Percentiles rank a stretch among this genome's conserved stretches.
Conservation (phyloP, 1,140 invertebrate species). For the Heterodera schachtii region DNA sequence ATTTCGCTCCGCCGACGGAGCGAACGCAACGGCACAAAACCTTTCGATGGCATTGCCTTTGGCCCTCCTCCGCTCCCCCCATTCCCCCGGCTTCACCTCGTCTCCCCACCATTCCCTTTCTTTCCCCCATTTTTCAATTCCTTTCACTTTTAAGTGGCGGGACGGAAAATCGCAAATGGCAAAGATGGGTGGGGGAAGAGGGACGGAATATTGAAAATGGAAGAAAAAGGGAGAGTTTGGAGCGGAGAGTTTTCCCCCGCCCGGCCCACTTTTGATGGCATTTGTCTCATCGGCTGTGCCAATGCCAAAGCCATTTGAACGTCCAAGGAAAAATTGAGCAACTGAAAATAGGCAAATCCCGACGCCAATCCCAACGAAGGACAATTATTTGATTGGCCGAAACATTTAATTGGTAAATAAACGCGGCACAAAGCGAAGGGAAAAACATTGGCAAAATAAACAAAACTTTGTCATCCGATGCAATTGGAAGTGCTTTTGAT, state of each 20-base stretch:
- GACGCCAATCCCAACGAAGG: too few relatives aligned
- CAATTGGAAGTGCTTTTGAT: background rate
- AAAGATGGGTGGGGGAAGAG: conserved; percentile 4
- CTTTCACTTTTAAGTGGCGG: background rate
- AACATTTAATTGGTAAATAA: background rate
- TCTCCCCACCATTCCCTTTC: too few relatives aligned
- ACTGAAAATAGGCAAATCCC: background rate
- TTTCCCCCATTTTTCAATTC: background rate
- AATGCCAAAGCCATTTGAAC: conserved; percentile 4
- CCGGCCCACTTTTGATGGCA: background rate
- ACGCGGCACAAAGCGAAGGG: background rate
- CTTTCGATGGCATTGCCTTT: background rate
- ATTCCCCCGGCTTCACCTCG: too few relatives aligned
- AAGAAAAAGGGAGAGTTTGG: background rate
- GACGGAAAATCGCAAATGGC: background rate
- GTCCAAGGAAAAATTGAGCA: background rate
- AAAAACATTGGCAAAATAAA: too few relatives aligned
- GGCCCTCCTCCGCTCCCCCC: too few relatives aligned
- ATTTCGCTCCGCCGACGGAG: background rate
- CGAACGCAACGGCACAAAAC: background rate
- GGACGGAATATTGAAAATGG: background rate
- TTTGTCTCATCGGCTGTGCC: conserved; percentile 4
- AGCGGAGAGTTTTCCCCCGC: background rate
- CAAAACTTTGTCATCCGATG: background rate
- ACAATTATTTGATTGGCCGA: too few relatives aligned